Percentiles rank a stretch among this genome's conserved stretches.
Evolutionary conservation across 2,113 vertebrate genomes (phyloP).

Genomic region (human (Homo sapiens)): DNA sequence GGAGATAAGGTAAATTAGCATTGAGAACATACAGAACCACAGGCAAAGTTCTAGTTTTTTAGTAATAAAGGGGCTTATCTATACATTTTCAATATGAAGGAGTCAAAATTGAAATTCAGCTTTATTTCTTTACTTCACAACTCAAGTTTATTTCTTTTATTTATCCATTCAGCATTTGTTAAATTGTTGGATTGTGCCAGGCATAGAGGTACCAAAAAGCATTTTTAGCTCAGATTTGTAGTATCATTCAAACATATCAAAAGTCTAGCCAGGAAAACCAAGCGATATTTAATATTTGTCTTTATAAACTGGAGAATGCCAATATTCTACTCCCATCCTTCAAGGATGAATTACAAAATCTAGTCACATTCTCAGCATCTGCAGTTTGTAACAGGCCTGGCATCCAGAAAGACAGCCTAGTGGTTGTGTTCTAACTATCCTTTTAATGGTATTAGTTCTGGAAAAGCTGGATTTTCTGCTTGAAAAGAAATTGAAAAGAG

Average conservation of each 20-base stretch:
- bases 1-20: neutral
- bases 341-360: neutral
- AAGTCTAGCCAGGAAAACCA: neutral
- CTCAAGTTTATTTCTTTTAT: neutral
- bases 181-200: neutral
- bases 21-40: neutral
- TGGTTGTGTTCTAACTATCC: neutral
- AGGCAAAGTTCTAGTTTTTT: neutral
- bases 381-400: neutral
- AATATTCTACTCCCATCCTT: neutral
- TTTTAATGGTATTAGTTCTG: neutral
- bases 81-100: neutral
- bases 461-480: neutral
- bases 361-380: neutral
- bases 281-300: neutral
- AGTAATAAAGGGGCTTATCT: neutral
- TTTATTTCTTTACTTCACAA: neutral
- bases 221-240: neutral
- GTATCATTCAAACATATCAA: neutral
- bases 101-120: neutral
- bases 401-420: neutral
- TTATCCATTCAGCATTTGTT: neutral
- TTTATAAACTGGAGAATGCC: neutral
- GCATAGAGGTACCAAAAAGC: neutral
- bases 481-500: neutral